A percentile compares a stretch with the other conserved stretches of the same genome.
Evolutionary conservation across 2,113 vertebrate genomes (phyloP).

Genomic region (Grallaria varia): DNA sequence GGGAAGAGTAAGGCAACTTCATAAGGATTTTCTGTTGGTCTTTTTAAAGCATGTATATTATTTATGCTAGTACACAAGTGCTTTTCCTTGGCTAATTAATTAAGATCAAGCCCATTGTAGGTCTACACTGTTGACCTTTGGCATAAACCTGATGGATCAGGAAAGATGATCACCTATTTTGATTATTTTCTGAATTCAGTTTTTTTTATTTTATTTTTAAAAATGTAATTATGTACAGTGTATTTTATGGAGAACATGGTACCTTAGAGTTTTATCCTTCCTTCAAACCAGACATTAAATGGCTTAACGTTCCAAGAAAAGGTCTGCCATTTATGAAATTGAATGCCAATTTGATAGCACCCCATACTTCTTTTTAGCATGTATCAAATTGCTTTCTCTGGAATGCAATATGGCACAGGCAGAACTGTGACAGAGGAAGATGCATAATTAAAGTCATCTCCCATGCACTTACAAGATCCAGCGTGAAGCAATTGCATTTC

Average conservation of each 20-base stretch:
- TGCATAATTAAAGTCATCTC: not conserved
- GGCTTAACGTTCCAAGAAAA: not conserved
- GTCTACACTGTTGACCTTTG: not conserved
- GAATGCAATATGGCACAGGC: not conserved
- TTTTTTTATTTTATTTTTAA: rapidly evolving
- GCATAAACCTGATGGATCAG: not conserved
- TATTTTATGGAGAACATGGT: not conserved
- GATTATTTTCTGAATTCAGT: not conserved
- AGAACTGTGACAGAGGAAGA: not conserved
- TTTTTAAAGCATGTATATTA: not conserved
- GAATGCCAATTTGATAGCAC: not conserved
- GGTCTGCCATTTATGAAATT: not conserved
- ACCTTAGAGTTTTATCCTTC: not conserved
- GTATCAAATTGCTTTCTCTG: not conserved
- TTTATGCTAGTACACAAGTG: not conserved
- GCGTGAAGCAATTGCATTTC: not conserved
- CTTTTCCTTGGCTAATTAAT: conserved; percentile 12
- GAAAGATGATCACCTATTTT: not conserved
- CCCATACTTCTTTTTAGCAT: not conserved
- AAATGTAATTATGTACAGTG: not conserved
- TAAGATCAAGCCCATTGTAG: not conserved
- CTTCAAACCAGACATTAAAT: not conserved
- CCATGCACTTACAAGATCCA: not conserved
- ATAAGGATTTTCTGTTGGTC: not conserved
- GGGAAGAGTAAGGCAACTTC: not conserved